These are phyloP conservation scores for Narcine bancroftii DNA, from an alignment of 2,113 vertebrate genomes.

Conservation along the genomic window DNA sequence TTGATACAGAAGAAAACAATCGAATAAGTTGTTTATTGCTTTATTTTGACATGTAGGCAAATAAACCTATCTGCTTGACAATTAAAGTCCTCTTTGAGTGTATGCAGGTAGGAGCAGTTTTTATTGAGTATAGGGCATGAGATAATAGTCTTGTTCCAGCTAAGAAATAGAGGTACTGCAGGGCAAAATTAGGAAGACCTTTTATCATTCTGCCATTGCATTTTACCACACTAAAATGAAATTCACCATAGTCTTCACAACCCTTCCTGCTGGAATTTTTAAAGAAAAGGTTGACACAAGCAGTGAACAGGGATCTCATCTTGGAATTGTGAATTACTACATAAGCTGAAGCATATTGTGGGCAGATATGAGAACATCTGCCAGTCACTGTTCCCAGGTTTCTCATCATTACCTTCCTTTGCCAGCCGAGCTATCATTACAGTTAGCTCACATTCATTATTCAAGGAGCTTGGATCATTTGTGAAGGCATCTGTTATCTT, in stretches of 20 bases:
- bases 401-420: background rate
- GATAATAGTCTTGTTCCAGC: background rate
- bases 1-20: too few species aligned
- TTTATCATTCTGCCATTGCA: background rate
- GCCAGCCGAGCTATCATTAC: background rate
- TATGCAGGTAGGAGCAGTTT: background rate
- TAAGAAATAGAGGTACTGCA: background rate
- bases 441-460: background rate
- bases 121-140: background rate
- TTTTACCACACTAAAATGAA: background rate
- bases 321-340: background rate
- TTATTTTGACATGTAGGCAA: background rate
- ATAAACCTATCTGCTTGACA: background rate
- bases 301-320: background rate
- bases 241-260: background rate
- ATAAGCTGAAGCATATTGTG: background rate
- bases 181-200: background rate
- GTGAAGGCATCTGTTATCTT: background rate
- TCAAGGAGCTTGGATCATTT: background rate
- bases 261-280: background rate
- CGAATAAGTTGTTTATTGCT: background rate
- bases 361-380: background rate
- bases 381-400: background rate
- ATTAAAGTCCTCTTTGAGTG: background rate
- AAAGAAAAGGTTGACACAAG: background rate